These are phyloP conservation scores for Aythya fuligula DNA, from an alignment of 2,797 vertebrate genomes.

Conservation along the genomic window DNA sequence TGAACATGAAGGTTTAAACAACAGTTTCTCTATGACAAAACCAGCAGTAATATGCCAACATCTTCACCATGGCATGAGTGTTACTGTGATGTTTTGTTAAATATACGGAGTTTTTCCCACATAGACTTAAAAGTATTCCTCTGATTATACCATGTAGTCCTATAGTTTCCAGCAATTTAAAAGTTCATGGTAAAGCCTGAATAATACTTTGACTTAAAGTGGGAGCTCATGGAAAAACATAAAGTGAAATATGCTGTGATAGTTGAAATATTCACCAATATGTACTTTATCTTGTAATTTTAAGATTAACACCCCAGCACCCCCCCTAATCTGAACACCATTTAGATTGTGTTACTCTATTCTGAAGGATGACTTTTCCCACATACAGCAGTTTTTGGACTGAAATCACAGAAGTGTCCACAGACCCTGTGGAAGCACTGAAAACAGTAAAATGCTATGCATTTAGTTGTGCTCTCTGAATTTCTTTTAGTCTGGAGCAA, in stretches of 20 bases:
- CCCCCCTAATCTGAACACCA: not conserved
- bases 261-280: conserved; percentile 15
- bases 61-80: conserved; percentile 48
- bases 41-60: conserved; percentile 57
- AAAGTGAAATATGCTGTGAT: conserved; percentile 50
- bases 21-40: conserved; percentile 54
- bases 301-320: not conserved
- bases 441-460: conserved; percentile 77
- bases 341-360: conserved; percentile 63
- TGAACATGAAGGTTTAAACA: conserved; percentile 28
- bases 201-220: conserved; percentile 66
- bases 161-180: conserved; percentile 60
- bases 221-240: conserved; percentile 46
- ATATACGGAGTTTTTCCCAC: conserved; percentile 13
- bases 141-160: conserved; percentile 51
- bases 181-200: conserved; percentile 55
- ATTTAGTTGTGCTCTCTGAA: conserved; percentile 73
- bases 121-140: conserved; percentile 52
- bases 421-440: conserved; percentile 70
- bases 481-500: conserved; percentile 70
- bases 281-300: conserved; percentile 26
- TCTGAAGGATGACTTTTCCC: conserved; percentile 36
- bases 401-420: conserved; percentile 74
- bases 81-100: conserved; percentile 67
- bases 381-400: conserved; percentile 64